Evolutionary conservation across 2,113 vertebrate genomes (phyloP).

Genomic region (Trichomycterus rosablanca): DNA sequence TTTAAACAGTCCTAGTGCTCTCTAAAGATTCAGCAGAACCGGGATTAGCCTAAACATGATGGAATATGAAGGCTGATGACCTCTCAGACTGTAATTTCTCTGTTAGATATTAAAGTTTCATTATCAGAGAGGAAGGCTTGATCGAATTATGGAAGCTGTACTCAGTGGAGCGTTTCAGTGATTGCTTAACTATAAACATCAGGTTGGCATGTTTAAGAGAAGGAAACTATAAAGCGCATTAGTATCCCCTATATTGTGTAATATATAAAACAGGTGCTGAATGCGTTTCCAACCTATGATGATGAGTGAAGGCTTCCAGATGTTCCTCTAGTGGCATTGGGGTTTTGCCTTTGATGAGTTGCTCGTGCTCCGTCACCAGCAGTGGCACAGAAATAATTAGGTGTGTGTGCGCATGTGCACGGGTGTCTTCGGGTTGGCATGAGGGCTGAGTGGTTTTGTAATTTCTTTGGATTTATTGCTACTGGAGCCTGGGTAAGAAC

Average conservation of each 20-base stretch:
- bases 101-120: conserved; percentile 29
- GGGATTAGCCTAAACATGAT: conserved; percentile 14
- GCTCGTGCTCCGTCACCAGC: conserved; percentile 27
- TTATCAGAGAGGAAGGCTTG: conserved; percentile 16
- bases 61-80: conserved; percentile 15
- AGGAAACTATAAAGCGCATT: conserved; percentile 30
- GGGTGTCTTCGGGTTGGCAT: conserved; percentile 11
- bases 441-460: conserved; percentile 35
- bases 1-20: neutral
- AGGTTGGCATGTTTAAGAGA: conserved; percentile 11
- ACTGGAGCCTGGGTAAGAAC: conserved; percentile 43
- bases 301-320: conserved; percentile 44
- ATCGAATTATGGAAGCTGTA: conserved; percentile 25
- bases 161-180: conserved; percentile 20
- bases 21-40: neutral
- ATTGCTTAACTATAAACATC: conserved; percentile 33
- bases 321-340: conserved; percentile 35
- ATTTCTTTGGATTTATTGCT: conserved; percentile 45
- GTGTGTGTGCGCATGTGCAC: conserved; percentile 1
- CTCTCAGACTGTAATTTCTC: conserved; percentile 3
- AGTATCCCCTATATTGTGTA: conserved; percentile 35
- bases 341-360: conserved; percentile 39
- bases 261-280: conserved; percentile 45
- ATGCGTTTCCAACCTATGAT: conserved; percentile 39
- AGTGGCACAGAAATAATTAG: conserved; percentile 40